phyloP scores from a whole-genome alignment of 2,888 invertebrate genomes.

The Sarcophaga carnaria region DNA sequence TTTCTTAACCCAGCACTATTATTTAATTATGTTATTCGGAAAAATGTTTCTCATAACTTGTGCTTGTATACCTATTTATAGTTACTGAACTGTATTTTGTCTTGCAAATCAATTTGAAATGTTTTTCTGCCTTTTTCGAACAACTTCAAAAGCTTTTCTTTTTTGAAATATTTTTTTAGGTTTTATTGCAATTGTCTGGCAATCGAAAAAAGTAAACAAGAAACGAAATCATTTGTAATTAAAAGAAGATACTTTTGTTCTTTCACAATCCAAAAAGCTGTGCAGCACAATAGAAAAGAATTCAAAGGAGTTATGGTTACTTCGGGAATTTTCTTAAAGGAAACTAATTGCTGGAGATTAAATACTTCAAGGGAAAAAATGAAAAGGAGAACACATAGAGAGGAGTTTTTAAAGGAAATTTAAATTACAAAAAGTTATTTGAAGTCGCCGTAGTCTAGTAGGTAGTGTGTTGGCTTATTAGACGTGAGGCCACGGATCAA shows the following conservation, averaged over 20 bases:
- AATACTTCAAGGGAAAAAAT: not conserved
- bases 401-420: not conserved
- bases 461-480: too few species aligned
- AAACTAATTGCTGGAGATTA: not conserved
- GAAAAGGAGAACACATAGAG: too few species aligned
- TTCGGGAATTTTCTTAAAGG: not conserved
- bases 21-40: too few species aligned
- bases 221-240: constrained; percentile 41
- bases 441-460: too few species aligned
- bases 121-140: too few species aligned
- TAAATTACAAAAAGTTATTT: not conserved
- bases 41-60: too few species aligned
- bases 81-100: too few species aligned
- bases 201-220: not conserved
- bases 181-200: constrained; percentile 18
- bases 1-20: too few species aligned
- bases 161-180: not conserved
- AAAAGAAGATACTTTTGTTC: constrained; percentile 42
- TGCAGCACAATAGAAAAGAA: not conserved
- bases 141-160: not conserved
- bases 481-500: too few species aligned
- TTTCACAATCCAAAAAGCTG: not conserved
- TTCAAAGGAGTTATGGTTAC: not conserved
- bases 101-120: too few species aligned
- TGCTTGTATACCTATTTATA: too few species aligned